Evolutionary conservation across 2,797 vertebrate species (phyloP).

Genomic region (Smutsia gigantea): DNA sequence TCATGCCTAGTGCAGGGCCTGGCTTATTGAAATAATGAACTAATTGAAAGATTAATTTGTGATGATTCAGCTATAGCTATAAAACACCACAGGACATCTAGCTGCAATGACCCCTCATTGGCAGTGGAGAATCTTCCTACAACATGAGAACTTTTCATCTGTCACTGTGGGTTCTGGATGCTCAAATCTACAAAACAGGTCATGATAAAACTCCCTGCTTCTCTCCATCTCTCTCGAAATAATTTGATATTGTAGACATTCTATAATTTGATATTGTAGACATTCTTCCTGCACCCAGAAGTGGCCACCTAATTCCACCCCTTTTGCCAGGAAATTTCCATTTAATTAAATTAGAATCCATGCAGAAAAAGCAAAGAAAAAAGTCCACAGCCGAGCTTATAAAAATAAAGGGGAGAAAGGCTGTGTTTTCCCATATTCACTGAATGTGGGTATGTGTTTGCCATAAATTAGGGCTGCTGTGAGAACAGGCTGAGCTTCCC

Average conservation of each 20-base stretch:
- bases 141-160: neutral
- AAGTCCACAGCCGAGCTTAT: neutral
- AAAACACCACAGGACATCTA: neutral
- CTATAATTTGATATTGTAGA: neutral
- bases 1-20: neutral
- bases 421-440: constrained; percentile 65
- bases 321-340: neutral
- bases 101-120: neutral
- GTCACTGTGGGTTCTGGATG: neutral
- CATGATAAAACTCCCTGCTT: neutral
- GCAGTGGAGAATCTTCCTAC: neutral
- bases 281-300: neutral
- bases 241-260: neutral
- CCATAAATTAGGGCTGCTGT: constrained; percentile 86
- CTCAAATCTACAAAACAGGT: neutral
- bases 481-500: constrained; percentile 86
- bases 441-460: constrained; percentile 83
- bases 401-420: constrained; percentile 45
- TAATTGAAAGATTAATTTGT: neutral
- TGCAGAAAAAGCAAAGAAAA: neutral
- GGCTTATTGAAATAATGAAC: neutral
- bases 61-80: neutral
- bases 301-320: neutral
- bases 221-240: neutral
- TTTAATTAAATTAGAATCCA: constrained; percentile 44